phyloP scores from a whole-genome alignment of 2,113 vertebrate species.

The Barnardius zonarius region DNA sequence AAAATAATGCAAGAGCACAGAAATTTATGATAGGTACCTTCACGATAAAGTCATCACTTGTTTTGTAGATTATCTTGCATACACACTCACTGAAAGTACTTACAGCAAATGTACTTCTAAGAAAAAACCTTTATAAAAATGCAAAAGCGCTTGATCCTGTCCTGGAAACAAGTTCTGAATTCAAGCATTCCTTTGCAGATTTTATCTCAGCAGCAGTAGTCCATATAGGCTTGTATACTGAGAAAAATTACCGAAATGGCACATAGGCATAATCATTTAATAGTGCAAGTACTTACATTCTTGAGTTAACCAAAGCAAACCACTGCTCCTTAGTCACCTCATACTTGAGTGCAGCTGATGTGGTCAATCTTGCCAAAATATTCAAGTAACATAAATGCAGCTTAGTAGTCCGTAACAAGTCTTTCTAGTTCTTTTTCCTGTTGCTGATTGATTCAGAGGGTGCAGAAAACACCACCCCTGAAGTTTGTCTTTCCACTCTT shows the following conservation, averaged over 20 bases:
- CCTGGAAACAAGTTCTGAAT: background rate
- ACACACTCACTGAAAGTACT: background rate
- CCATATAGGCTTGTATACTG: background rate
- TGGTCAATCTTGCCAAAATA: background rate
- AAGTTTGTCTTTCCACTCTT: constrained; percentile 24
- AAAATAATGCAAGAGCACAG: background rate
- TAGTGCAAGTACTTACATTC: constrained; percentile 50
- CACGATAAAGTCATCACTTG: background rate
- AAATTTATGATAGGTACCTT: background rate
- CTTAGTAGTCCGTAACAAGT: constrained; percentile 14
- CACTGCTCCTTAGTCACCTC: constrained; percentile 28
- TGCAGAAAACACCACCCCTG: constrained; percentile 41
- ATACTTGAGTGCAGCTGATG: constrained; percentile 26
- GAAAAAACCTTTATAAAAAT: background rate
- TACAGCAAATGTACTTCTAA: background rate
- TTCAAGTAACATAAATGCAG: background rate
- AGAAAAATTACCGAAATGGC: background rate
- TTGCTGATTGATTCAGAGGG: constrained; percentile 34
- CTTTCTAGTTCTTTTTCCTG: constrained; percentile 39
- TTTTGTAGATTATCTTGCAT: background rate
- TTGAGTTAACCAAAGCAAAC: constrained; percentile 32
- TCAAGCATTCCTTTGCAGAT: background rate
- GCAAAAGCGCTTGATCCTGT: background rate
- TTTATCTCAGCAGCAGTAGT: background rate
- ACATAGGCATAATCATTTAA: constrained; percentile 16